These are phyloP conservation scores for Charina bottae DNA, from an alignment of 2,113 vertebrate species.

Conservation along the genomic window DNA sequence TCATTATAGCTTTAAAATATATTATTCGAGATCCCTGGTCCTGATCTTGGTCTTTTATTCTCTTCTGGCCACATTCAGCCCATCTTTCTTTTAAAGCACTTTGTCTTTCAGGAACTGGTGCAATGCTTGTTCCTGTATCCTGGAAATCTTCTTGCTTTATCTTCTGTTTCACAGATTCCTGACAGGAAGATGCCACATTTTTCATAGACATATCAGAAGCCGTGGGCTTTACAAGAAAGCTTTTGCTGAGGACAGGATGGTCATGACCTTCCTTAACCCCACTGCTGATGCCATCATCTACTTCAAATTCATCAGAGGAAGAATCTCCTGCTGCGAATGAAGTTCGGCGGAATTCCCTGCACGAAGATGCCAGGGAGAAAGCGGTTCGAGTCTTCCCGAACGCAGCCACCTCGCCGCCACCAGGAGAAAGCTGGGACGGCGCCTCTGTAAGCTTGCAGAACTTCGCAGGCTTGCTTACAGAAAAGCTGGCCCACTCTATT, in stretches of 20 bases:
- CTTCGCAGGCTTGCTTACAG: slow-evolving; percentile 57
- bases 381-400: background rate
- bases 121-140: slow-evolving; percentile 28
- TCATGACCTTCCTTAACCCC: background rate
- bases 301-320: slow-evolving; percentile 21
- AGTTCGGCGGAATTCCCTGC: background rate
- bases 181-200: background rate
- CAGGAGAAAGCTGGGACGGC: slow-evolving; percentile 15
- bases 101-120: slow-evolving; percentile 38
- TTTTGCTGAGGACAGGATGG: background rate
- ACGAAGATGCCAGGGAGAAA: background rate
- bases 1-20: slow-evolving; percentile 72
- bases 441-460: slow-evolving; percentile 42
- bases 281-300: background rate
- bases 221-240: background rate
- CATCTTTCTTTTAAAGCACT: slow-evolving; percentile 27
- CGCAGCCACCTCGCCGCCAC: background rate
- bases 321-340: background rate
- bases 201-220: background rate
- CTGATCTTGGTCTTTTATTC: slow-evolving; percentile 57
- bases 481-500: slow-evolving; percentile 65
- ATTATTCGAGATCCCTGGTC: slow-evolving; percentile 70
- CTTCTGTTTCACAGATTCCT: background rate
- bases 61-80: slow-evolving; percentile 59
- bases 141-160: slow-evolving; percentile 43